Percentiles rank a stretch among this genome's conserved stretches.
Conservation (phyloP, 2,797 vertebrate genomes). For the Crocodylus rhombifer region DNA sequence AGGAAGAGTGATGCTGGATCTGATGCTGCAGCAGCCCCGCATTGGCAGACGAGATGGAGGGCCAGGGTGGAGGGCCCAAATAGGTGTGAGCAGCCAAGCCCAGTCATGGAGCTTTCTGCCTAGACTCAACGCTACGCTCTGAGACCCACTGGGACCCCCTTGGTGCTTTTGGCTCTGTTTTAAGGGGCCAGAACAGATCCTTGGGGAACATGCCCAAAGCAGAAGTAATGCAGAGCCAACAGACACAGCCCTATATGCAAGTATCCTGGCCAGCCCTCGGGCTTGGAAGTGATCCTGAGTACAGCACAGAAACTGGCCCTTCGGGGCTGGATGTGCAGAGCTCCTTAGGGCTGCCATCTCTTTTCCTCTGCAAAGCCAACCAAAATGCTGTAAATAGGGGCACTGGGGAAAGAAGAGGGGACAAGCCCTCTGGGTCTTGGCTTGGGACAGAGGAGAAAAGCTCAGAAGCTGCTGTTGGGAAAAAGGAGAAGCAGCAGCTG, state of each 20-base stretch:
- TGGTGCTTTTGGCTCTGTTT: fast-evolving
- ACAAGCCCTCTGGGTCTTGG: background rate
- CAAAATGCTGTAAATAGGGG: background rate
- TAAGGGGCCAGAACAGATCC: fast-evolving
- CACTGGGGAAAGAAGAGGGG: background rate
- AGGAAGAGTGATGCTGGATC: too few relatives aligned
- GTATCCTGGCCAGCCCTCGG: background rate
- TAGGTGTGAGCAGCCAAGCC: background rate
- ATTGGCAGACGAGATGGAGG: too few relatives aligned
- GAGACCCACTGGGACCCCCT: fast-evolving
- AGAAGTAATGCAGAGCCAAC: fast-evolving
- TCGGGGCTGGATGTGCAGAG: background rate
- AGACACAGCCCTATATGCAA: fast-evolving
- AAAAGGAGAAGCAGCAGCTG: background rate
- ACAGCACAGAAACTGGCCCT: background rate
- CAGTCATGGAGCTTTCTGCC: background rate
- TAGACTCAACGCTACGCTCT: background rate
- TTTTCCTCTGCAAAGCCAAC: background rate
- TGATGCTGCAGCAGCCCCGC: too few relatives aligned
- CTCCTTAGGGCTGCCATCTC: background rate
- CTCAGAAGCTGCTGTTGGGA: background rate
- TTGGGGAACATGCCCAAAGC: background rate
- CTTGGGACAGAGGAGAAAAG: background rate
- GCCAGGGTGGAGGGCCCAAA: too few relatives aligned
- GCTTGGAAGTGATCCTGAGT: background rate